Evolutionary conservation across 2,797 vertebrate genomes (phyloP).

Genomic region (Callimico goeldii): DNA sequence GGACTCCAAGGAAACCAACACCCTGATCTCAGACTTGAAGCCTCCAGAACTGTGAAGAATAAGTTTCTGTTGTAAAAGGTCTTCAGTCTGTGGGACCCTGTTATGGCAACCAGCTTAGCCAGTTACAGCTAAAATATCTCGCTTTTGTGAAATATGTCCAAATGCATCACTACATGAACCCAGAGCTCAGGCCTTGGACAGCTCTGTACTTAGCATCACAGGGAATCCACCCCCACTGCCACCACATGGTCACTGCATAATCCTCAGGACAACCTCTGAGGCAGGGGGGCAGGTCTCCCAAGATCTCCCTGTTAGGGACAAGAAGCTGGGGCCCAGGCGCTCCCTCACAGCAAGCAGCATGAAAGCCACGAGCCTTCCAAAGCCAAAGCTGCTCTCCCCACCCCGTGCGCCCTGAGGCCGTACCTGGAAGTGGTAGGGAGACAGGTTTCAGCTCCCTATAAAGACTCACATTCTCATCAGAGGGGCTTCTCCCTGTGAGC

Average conservation of each 20-base stretch:
- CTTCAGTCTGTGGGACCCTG: rapidly evolving
- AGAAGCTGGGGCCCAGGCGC: background rate
- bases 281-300: background rate
- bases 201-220: background rate
- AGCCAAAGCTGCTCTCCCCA: background rate
- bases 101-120: background rate
- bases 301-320: too few relatives aligned
- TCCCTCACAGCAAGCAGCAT: background rate
- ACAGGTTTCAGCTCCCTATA: background rate
- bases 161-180: too few relatives aligned
- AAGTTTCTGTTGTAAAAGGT: background rate
- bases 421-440: background rate
- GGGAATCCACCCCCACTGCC: background rate
- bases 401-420: rapidly evolving
- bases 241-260: background rate
- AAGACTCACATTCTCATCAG: background rate
- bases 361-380: background rate
- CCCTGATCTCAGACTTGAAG: background rate
- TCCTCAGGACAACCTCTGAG: too few relatives aligned
- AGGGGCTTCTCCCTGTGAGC: background rate
- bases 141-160: background rate
- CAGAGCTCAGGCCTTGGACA: background rate
- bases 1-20: background rate
- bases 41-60: background rate
- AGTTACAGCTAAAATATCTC: background rate